A percentile compares a stretch with the other conserved stretches of the same genome.
These are phyloP conservation scores for Galaxea fascicularis DNA, from an alignment of 92 coral and sea anemone genomes.

Conservation along the genomic window DNA sequence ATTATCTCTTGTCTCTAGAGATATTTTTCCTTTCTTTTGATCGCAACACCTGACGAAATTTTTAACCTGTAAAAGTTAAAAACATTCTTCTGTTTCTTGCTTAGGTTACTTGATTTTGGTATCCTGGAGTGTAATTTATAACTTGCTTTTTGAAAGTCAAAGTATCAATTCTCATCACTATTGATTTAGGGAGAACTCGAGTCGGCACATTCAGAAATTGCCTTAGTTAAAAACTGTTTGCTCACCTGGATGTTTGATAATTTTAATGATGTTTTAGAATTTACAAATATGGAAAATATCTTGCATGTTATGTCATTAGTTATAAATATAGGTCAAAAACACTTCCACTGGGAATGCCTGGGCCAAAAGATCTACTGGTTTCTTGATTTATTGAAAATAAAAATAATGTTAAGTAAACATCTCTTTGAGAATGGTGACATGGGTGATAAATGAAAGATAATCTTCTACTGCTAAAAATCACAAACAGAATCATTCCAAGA, in stretches of 20 bases:
- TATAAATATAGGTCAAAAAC: no score
- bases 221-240: neutral
- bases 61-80: conserved; percentile 16
- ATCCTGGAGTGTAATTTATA: neutral
- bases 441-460: no score
- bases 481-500: no score
- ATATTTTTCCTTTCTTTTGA: neutral
- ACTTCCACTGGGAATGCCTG: neutral
- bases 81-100: neutral
- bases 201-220: neutral
- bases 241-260: neutral
- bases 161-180: neutral
- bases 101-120: neutral
- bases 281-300: neutral
- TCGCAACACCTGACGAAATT: neutral
- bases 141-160: neutral
- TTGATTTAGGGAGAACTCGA: neutral
- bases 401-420: no score
- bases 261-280: neutral
- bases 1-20: neutral
- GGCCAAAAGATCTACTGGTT: neutral
- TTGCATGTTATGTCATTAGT: neutral
- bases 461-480: no score
- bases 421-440: no score
- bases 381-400: no score